Evolutionary conservation across 2,113 vertebrate species (phyloP), one percentile per base, ranked within the genome.

Genomic region (Aptenodytes patagonicus): DNA sequence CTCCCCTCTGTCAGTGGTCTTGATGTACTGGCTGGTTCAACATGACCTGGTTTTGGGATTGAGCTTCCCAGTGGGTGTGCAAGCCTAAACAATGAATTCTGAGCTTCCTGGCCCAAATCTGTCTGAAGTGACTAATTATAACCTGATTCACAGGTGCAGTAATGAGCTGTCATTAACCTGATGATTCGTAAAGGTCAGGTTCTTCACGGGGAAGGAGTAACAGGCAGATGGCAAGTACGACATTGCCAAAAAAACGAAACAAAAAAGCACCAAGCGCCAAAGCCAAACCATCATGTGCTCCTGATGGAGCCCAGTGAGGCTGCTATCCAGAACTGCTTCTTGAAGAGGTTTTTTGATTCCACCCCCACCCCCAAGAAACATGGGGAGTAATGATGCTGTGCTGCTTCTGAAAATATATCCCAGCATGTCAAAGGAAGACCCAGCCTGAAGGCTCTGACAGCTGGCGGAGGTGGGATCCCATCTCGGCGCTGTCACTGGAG

Each of bases 91-190:
- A 91, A 65, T 80, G 87, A 95, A 87, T 93, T 93, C 70, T 79
- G 76, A 91, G 65, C 55, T 97, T 96, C 77, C 83, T 93, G 80
- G 70, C 57, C 49, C 10, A 49, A 64, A 92, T 96, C 73, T 93
- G 55, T 95, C 90, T 89, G 73, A 84, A 69, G 61, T 82, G 42
- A 73, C 91, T 97, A 91, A 97, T 96, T 97, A 93, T 95, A 96
- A 87, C 81, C 61, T 87, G 91, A 65, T 79, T 91, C 89, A 72
- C 93, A 94, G 93, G 91, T 96, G 91, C 73, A 93, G 46, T 95
- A 95, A 96, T 94, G 91, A 91, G 78, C 49, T 96, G 77, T 97
- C 93, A 89, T 97, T 97, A 97, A 95, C 94, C 96, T 94, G 93
- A 61, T 95, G 96, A 79, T 94, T 95, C 9, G 29, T 78, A 95